Percentiles rank a stretch among this genome's conserved stretches.
These are phyloP conservation scores for Bujurquina vittata DNA, from an alignment of 2,113 vertebrate species.

Conservation along the genomic window DNA sequence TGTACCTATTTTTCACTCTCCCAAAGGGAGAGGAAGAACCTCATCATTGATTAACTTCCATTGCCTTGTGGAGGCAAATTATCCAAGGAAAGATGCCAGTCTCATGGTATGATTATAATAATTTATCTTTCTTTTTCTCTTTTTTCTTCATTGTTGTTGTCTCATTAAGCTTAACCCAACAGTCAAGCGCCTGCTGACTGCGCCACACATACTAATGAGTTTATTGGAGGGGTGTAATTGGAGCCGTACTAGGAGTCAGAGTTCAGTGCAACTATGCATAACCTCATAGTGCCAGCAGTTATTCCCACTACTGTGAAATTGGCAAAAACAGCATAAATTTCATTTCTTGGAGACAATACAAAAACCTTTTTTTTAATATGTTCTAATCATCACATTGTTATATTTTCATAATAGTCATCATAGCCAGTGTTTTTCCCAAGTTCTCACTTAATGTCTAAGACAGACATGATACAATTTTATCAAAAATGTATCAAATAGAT, in stretches of 20 bases:
- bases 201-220: conserved; percentile 24
- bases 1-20: background rate
- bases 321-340: background rate
- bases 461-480: background rate
- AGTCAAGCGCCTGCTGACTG: conserved; percentile 6
- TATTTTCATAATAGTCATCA: background rate
- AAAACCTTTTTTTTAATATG: background rate
- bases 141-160: background rate
- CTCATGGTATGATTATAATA: conserved; percentile 4
- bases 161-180: conserved; percentile 31
- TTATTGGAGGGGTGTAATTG: conserved; percentile 19
- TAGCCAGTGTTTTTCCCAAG: background rate
- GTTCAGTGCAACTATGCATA: conserved; percentile 1
- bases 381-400: background rate
- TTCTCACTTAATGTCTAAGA: background rate
- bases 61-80: conserved; percentile 43
- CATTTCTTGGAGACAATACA: background rate
- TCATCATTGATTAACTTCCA: conserved; percentile 39
- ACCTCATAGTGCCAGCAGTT: background rate
- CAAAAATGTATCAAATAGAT: background rate
- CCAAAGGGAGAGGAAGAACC: conserved; percentile 8
- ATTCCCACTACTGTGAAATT: background rate
- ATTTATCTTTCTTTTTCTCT: conserved; percentile 28
- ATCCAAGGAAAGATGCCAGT: conserved; percentile 39
- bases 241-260: background rate